Evolutionary conservation across 2,888 invertebrate genomes (phyloP).

Genomic region (Glaucopsyche alexis): DNA sequence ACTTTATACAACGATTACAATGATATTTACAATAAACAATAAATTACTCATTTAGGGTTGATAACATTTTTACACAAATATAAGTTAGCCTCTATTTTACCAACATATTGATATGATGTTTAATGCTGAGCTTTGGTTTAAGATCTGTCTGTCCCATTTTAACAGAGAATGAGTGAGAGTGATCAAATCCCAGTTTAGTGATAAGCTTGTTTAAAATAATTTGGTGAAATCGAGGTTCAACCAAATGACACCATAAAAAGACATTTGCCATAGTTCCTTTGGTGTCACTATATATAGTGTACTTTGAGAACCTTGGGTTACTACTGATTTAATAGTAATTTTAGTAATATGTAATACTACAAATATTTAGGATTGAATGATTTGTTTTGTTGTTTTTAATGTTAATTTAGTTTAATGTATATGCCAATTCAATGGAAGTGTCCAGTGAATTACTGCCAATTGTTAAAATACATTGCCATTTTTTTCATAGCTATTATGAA

Average conservation of each 20-base stretch:
- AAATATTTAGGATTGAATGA: neutral
- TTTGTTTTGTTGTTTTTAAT: constrained; percentile 26
- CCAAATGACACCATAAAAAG: neutral
- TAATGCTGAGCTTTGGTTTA: too few relatives aligned
- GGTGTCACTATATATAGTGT: neutral
- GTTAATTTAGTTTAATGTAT: constrained; percentile 10
- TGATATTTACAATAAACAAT: neutral
- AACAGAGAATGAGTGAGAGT: too few relatives aligned
- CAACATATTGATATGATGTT: too few relatives aligned
- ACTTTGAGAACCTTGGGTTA: too few relatives aligned
- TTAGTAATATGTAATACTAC: neutral
- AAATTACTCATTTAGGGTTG: too few relatives aligned
- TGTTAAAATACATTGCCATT: constrained; percentile 22
- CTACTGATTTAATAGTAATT: too few relatives aligned
- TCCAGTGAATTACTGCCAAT: constrained; percentile 18
- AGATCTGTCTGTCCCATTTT: too few relatives aligned
- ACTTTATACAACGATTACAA: neutral
- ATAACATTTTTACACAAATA: too few relatives aligned
- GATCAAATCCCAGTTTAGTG: too few relatives aligned
- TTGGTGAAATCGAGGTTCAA: neutral
- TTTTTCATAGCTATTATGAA: neutral
- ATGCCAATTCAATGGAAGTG: neutral
- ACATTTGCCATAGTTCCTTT: neutral
- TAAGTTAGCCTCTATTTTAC: too few relatives aligned
- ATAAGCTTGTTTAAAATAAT: too few relatives aligned